Percentiles rank a stretch among this genome's conserved stretches.
phyloP scores from a whole-genome alignment of 2,888 invertebrate genomes.

The Coelopa pilipes region DNA sequence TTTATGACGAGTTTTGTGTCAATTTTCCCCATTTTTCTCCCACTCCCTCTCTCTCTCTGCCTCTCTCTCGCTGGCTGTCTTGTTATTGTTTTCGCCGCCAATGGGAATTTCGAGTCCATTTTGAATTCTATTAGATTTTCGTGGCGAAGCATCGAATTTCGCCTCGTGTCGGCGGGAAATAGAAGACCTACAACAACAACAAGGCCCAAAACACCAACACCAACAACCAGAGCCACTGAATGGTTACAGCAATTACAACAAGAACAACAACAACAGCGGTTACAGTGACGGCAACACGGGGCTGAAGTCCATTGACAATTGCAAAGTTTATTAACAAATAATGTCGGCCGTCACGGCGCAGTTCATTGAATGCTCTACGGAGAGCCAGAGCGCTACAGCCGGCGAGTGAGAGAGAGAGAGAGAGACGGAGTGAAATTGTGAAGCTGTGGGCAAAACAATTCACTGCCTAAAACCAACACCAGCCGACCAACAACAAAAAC shows the following conservation, averaged over 20 bases:
- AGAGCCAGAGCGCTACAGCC: no score
- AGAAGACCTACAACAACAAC: no score
- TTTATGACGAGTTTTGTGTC: constrained; percentile 27
- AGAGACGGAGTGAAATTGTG: no score
- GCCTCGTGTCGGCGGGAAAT: not conserved
- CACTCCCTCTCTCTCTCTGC: not conserved
- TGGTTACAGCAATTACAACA: not conserved
- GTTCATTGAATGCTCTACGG: constrained; percentile 30
- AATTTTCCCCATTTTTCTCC: constrained; percentile 10
- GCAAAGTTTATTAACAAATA: constrained; percentile 35
- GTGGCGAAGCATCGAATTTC: constrained; percentile 9
- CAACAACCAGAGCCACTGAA: no score
- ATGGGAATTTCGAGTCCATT: constrained; percentile 29
- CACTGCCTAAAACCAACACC: no score
- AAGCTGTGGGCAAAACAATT: no score
- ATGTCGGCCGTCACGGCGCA: constrained; percentile 19
- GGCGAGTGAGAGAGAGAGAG: not conserved
- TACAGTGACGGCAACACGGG: not conserved
- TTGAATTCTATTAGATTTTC: constrained; percentile 29
- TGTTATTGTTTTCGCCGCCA: not conserved
- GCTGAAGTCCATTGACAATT: constrained; percentile 21
- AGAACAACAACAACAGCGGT: not conserved
- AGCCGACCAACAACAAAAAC: no score
- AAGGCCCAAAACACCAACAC: no score
- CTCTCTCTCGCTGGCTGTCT: not conserved